phyloP scores from a whole-genome alignment of 2,797 vertebrate species.

The Onychomys torridus region DNA sequence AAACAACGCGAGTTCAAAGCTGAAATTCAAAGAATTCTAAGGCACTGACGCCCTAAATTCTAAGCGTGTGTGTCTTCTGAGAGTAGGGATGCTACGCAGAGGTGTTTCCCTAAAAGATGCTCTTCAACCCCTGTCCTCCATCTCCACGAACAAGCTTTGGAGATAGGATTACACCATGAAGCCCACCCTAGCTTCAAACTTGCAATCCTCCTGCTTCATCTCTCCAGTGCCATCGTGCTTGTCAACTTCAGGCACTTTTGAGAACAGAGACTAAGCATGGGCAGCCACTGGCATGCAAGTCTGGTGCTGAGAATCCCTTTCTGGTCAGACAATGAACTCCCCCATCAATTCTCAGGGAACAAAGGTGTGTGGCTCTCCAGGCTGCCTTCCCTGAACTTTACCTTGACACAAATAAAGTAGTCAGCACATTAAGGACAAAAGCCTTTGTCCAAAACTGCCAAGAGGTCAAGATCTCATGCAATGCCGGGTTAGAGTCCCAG shows the following conservation, averaged over 20 bases:
- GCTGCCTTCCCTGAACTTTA: background rate
- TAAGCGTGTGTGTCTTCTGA: background rate
- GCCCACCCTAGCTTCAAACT: background rate
- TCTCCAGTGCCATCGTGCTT: no score
- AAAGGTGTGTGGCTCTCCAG: background rate
- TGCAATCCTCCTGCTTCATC: background rate
- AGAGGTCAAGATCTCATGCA: background rate
- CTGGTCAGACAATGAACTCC: background rate
- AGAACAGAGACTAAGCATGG: background rate
- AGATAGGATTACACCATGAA: background rate
- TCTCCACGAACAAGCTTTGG: background rate
- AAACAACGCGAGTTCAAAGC: background rate
- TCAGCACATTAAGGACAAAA: conserved; percentile 28
- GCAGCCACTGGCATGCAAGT: background rate
- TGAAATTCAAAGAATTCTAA: background rate
- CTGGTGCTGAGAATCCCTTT: background rate
- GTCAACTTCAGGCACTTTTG: background rate
- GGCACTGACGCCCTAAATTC: rapidly evolving
- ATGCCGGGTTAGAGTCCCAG: background rate
- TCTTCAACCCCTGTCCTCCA: no score
- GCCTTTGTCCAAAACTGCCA: conserved; percentile 16
- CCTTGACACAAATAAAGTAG: background rate
- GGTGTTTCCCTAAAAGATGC: background rate
- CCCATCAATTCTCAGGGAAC: background rate
- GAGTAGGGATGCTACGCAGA: no score